Conservation (phyloP, 1,140 invertebrate species). For the Drosophila grimshawi region DNA sequence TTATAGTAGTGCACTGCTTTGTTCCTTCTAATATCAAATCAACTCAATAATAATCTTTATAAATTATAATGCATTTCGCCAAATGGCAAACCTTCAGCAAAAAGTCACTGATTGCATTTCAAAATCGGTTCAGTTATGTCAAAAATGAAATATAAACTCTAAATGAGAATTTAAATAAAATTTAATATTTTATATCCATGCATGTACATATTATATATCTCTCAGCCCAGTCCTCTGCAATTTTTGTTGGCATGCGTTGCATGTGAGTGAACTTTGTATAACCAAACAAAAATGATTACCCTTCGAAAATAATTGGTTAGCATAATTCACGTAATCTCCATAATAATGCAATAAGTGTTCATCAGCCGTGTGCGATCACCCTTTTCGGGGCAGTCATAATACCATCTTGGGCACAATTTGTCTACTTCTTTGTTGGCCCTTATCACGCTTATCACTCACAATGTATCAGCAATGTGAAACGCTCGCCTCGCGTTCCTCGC, state of each 20-base stretch:
- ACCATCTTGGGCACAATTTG: conserved; percentile 47
- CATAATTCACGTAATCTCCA: conserved; percentile 40
- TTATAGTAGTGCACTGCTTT: too few relatives aligned
- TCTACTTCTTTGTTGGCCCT: conserved; percentile 32
- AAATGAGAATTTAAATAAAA: background rate
- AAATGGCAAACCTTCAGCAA: too few relatives aligned
- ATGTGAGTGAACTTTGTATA: conserved; percentile 24
- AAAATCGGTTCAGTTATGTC: too few relatives aligned
- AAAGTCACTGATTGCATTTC: too few relatives aligned
- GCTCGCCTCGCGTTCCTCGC: conserved; percentile 1
- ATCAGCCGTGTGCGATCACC: background rate
- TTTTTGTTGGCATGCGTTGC: background rate
- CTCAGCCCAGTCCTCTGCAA: background rate
- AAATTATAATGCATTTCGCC: too few relatives aligned
- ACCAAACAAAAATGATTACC: conserved; percentile 44
- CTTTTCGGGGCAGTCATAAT: conserved; percentile 10
- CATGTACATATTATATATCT: too few relatives aligned
- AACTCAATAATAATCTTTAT: too few relatives aligned
- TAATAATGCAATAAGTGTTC: conserved; percentile 22
- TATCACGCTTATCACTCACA: conserved; percentile 68
- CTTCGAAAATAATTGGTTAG: conserved; percentile 34
- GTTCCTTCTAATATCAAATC: too few relatives aligned
- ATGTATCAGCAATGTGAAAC: conserved; percentile 51
- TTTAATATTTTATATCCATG: too few relatives aligned
- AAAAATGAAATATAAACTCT: too few relatives aligned